These are phyloP conservation scores for Otolemur garnettii DNA, from an alignment of 2,113 vertebrate species.

Conservation along the genomic window DNA sequence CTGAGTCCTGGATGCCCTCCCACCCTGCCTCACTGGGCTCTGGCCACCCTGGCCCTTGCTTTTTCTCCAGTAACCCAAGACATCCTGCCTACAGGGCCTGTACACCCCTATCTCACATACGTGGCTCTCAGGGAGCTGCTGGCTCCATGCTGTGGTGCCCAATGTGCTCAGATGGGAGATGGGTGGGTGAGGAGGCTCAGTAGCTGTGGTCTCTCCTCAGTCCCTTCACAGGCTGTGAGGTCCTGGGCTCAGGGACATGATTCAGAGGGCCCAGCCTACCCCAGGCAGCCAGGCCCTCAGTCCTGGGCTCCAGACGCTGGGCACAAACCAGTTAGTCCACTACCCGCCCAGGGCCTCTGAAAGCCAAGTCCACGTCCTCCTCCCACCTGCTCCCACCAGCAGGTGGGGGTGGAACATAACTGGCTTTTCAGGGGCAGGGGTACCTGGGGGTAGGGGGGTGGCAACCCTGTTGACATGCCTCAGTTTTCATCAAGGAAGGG, in stretches of 20 bases:
- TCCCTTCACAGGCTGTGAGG: neutral
- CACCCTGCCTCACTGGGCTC: neutral
- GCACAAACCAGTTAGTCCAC: constrained; percentile 66
- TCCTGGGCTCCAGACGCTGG: neutral
- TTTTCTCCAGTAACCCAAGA: no score
- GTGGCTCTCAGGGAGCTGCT: no score
- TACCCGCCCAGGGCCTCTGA: neutral
- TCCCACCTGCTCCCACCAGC: neutral
- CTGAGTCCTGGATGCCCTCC: neutral
- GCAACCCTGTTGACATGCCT: accelerated
- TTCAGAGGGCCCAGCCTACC: neutral
- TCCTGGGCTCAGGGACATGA: neutral
- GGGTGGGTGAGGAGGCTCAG: neutral
- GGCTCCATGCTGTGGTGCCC: neutral
- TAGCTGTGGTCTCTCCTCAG: neutral
- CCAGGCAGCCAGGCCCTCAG: neutral
- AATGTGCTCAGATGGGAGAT: neutral
- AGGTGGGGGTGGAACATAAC: neutral
- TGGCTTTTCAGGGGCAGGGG: neutral
- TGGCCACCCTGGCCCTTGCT: no score
- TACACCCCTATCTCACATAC: no score
- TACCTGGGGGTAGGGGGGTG: neutral
- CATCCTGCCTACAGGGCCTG: neutral
- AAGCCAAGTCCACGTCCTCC: constrained; percentile 44
- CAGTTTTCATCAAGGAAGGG: neutral